Conservation (phyloP, 2,113 vertebrate genomes). For the Mola mola region DNA sequence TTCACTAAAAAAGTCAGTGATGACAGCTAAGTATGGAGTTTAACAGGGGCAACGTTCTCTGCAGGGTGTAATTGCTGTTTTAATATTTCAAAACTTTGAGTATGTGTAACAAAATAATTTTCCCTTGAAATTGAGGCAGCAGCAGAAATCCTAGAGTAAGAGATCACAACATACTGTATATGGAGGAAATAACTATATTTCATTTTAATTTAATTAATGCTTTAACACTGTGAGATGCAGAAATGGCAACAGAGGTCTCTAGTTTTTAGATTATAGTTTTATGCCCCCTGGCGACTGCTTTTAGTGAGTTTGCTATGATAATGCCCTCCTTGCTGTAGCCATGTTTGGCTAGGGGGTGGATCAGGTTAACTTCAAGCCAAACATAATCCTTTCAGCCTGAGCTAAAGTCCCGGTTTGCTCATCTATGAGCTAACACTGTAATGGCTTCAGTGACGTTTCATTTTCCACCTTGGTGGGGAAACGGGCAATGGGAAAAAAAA, state of each 20-base stretch:
- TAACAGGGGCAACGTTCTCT: too few relatives aligned
- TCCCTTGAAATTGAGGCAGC: neutral
- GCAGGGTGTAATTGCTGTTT: neutral
- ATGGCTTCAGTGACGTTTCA: conserved; percentile 1
- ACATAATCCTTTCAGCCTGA: conserved; percentile 28
- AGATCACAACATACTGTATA: too few relatives aligned
- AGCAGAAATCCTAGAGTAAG: neutral
- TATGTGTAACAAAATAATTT: too few relatives aligned
- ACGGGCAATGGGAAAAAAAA: neutral
- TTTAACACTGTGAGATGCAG: too few relatives aligned
- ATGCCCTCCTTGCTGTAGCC: conserved; percentile 35
- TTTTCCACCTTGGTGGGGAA: conserved; percentile 37
- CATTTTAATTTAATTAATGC: too few relatives aligned
- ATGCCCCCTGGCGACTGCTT: conserved; percentile 17
- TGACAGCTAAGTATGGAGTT: too few relatives aligned
- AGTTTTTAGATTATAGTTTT: conserved; percentile 1
- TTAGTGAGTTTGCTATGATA: conserved; percentile 9
- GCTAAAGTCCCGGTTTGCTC: conserved; percentile 1
- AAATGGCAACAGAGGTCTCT: too few relatives aligned
- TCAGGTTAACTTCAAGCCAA: conserved; percentile 36
- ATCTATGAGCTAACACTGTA: conserved; percentile 14
- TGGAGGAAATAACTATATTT: too few relatives aligned
- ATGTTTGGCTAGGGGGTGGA: conserved; percentile 56
- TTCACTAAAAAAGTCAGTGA: too few relatives aligned
- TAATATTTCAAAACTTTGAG: too few relatives aligned